Conservation (phyloP, 35 echinoderm and acorn worm species). For the Apostichopus californicus region DNA sequence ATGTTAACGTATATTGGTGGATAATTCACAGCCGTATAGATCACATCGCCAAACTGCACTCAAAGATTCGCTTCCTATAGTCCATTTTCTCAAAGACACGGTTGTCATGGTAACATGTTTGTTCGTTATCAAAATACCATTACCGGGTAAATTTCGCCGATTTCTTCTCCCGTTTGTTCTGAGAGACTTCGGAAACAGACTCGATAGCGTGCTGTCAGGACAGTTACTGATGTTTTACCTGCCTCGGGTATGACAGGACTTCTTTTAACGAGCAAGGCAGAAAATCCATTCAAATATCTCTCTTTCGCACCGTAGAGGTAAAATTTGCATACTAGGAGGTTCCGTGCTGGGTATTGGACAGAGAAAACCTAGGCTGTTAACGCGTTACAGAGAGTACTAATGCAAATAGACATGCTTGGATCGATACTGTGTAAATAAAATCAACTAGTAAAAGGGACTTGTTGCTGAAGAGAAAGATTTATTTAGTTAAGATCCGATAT, state of each 20-base stretch:
- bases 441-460: no score
- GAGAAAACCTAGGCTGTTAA: no score
- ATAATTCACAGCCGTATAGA: neutral
- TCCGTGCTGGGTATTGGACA: neutral
- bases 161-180: neutral
- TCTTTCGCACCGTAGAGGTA: neutral
- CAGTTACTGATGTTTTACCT: neutral
- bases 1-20: neutral
- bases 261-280: neutral
- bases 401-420: no score
- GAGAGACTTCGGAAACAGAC: neutral
- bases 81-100: neutral
- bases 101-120: constrained; percentile 25
- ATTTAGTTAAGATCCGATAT: no score
- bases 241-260: neutral
- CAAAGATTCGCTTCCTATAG: neutral
- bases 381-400: no score
- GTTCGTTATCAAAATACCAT: constrained; percentile 50
- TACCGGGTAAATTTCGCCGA: neutral
- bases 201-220: neutral
- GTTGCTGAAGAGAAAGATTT: no score
- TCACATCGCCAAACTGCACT: neutral
- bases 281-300: neutral
- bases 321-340: neutral
- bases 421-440: no score